Evolutionary conservation across 2,888 invertebrate species (phyloP).

Genomic region (Lathronympha strigana): DNA sequence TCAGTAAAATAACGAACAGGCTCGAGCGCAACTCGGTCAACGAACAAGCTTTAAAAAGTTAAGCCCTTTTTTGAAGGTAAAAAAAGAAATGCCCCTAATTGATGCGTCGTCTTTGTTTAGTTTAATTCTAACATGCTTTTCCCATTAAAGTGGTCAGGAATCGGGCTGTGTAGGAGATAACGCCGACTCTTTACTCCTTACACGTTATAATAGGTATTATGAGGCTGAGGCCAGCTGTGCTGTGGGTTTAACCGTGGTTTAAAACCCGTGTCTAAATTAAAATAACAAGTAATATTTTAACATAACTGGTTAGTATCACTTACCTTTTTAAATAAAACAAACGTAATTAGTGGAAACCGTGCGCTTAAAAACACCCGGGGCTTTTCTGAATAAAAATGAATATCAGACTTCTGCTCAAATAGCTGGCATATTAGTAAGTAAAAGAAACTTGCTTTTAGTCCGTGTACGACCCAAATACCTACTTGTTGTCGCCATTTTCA

Average conservation of each 20-base stretch:
- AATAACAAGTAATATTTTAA: neutral
- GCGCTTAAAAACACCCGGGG: too few species aligned
- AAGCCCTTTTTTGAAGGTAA: constrained; percentile 72
- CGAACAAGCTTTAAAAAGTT: constrained; percentile 78
- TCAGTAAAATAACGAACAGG: constrained; percentile 75
- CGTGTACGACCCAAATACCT: neutral
- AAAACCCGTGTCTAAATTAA: constrained; percentile 61
- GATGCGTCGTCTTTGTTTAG: constrained; percentile 85
- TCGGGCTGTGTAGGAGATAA: constrained; percentile 79
- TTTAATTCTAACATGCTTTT: constrained; percentile 85
- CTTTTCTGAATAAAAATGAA: neutral
- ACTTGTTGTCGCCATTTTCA: constrained; percentile 1
- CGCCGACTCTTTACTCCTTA: constrained; percentile 81
- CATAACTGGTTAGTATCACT: too few species aligned
- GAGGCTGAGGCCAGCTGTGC: constrained; percentile 64
- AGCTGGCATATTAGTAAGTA: neutral
- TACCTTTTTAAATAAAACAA: too few species aligned
- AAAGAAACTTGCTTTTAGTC: neutral
- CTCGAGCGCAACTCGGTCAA: constrained; percentile 72
- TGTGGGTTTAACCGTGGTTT: constrained; percentile 72
- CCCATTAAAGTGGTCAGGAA: constrained; percentile 84
- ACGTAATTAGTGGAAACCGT: too few species aligned
- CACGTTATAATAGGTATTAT: constrained; percentile 80
- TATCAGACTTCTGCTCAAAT: neutral
- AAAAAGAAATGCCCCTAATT: constrained; percentile 79